Conservation (phyloP, 2,797 vertebrate genomes). For the Chromobotia macracanthus region DNA sequence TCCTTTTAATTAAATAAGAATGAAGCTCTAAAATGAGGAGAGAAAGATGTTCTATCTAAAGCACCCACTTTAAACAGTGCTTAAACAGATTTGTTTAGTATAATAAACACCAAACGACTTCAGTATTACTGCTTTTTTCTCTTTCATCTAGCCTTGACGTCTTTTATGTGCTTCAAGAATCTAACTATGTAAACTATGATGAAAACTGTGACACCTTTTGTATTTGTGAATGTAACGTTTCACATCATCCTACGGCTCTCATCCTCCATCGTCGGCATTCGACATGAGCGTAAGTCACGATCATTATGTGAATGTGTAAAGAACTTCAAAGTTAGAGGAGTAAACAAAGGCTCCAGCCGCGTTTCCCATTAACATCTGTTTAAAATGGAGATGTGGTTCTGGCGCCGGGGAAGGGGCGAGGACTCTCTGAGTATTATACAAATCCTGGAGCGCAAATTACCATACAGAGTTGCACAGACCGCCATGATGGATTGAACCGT, state of each 20-base stretch:
- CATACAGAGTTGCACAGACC: slow-evolving; percentile 49
- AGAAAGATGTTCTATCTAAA: slow-evolving; percentile 39
- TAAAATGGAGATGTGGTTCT: slow-evolving; percentile 59
- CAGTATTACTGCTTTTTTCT: slow-evolving; percentile 32
- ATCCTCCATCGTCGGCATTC: slow-evolving; percentile 22
- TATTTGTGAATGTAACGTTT: not conserved
- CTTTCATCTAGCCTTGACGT: slow-evolving; percentile 32
- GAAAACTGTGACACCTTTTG: slow-evolving; percentile 23
- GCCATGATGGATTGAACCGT: slow-evolving; percentile 46
- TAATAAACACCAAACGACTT: slow-evolving; percentile 16
- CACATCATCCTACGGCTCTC: not conserved
- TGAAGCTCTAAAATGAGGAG: slow-evolving; percentile 33
- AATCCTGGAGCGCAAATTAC: slow-evolving; percentile 50
- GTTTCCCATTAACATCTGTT: slow-evolving; percentile 57
- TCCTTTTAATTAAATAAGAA: slow-evolving; percentile 48
- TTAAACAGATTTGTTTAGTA: slow-evolving; percentile 34
- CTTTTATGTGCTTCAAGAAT: slow-evolving; percentile 39
- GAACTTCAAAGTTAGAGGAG: slow-evolving; percentile 53
- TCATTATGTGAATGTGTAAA: slow-evolving; percentile 43
- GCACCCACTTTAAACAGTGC: slow-evolving; percentile 31
- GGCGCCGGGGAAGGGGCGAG: slow-evolving; percentile 16
- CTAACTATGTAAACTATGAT: slow-evolving; percentile 21
- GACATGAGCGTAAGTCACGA: slow-evolving; percentile 35
- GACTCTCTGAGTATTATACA: slow-evolving; percentile 51
- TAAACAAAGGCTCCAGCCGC: slow-evolving; percentile 49